Evolutionary conservation across 2,113 vertebrate genomes (phyloP).

Genomic region (Corynorhinus townsendii): DNA sequence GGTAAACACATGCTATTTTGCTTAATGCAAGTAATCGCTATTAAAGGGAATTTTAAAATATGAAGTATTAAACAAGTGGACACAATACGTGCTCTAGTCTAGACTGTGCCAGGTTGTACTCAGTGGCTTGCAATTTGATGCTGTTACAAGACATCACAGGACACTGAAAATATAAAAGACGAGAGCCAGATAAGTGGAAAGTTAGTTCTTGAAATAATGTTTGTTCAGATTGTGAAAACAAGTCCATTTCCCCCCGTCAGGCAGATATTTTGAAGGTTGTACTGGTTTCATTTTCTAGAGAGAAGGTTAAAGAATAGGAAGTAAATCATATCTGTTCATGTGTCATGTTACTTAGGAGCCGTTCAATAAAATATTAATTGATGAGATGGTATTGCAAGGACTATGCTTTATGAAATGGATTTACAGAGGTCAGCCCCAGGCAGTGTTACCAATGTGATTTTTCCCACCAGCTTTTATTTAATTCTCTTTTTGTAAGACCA

Average conservation of each 20-base stretch:
- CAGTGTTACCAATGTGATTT: not conserved
- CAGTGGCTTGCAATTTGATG: slow-evolving; percentile 33
- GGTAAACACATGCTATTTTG: not conserved
- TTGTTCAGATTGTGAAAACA: slow-evolving; percentile 59
- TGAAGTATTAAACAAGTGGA: not conserved
- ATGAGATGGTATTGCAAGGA: slow-evolving; percentile 19
- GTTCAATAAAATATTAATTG: slow-evolving; percentile 62
- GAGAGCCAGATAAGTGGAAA: slow-evolving; percentile 56
- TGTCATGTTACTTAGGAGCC: slow-evolving; percentile 28
- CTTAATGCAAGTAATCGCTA: not conserved
- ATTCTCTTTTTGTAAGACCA: slow-evolving; percentile 14
- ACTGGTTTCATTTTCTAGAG: slow-evolving; percentile 30
- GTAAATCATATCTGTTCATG: slow-evolving; percentile 47
- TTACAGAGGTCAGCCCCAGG: slow-evolving; percentile 1
- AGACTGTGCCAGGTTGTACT: not conserved
- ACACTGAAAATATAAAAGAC: slow-evolving; percentile 36
- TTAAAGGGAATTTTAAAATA: not conserved
- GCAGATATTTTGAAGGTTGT: slow-evolving; percentile 48
- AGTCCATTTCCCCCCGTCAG: not conserved
- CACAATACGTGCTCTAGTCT: not conserved
- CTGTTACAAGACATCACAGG: slow-evolving; percentile 20
- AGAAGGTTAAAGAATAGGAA: slow-evolving; percentile 18
- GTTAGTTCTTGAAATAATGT: slow-evolving; percentile 64
- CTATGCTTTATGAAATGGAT: slow-evolving; percentile 1
- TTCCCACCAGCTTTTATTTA: slow-evolving; percentile 19